Conservation (phyloP, 1,140 invertebrate genomes). For the Monomorium pharaonis region DNA sequence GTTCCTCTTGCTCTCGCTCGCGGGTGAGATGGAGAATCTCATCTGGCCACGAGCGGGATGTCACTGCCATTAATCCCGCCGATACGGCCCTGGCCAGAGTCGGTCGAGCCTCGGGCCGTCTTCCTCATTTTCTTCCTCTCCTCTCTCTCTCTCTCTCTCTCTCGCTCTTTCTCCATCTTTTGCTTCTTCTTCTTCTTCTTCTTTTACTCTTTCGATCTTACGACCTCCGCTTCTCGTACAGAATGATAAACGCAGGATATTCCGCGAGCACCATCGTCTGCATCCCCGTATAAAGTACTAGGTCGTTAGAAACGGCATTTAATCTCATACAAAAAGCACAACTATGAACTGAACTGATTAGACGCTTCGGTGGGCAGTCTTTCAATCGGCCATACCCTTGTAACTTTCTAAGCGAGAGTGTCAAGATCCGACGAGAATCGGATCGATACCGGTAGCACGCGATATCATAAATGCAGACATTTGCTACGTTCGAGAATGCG, state of each 20-base stretch:
- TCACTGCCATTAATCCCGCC: constrained; percentile 81
- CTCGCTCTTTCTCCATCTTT: constrained; percentile 7
- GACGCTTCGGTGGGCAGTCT: constrained; percentile 34
- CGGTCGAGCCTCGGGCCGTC: constrained; percentile 61
- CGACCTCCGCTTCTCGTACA: constrained; percentile 66
- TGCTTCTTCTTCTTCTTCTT: constrained; percentile 27
- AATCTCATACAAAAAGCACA: constrained; percentile 62
- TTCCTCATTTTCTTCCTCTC: constrained; percentile 71
- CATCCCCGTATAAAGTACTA: constrained; percentile 65
- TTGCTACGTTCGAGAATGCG: not conserved
- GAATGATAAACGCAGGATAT: constrained; percentile 72
- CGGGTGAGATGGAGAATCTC: constrained; percentile 68
- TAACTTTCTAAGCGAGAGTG: constrained; percentile 26
- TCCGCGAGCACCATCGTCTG: constrained; percentile 53
- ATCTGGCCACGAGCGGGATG: constrained; percentile 78
- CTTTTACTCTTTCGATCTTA: constrained; percentile 62
- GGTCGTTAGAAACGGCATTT: constrained; percentile 63
- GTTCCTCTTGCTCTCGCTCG: constrained; percentile 55
- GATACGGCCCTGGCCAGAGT: constrained; percentile 74
- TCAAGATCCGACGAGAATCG: not conserved
- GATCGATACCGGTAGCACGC: not conserved
- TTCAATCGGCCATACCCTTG: constrained; percentile 7
- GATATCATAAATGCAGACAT: constrained; percentile 18
- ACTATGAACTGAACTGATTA: constrained; percentile 62
- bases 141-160: constrained; percentile 20